These are phyloP conservation scores for Capra hircus DNA, from an alignment of 2,113 vertebrate species.

Conservation along the genomic window DNA sequence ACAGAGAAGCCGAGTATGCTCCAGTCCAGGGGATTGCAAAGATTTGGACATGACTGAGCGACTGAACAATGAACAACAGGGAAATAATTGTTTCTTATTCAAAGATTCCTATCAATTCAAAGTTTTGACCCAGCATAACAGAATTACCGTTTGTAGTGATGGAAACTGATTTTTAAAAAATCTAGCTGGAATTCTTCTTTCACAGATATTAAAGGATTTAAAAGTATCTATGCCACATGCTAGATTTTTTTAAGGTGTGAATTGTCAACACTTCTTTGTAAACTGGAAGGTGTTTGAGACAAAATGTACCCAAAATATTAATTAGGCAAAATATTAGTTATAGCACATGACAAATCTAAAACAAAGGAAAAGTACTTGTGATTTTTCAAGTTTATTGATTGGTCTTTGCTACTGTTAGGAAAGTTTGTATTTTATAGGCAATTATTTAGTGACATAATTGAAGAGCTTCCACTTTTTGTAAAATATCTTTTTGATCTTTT, in stretches of 20 bases:
- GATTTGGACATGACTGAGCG: not conserved
- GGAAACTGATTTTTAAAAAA: not conserved
- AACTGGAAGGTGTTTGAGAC: conserved; percentile 4
- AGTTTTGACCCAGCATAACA: not conserved
- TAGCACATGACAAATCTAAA: not conserved
- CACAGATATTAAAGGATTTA: not conserved
- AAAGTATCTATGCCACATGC: not conserved
- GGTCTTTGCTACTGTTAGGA: not conserved
- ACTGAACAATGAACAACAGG: not conserved
- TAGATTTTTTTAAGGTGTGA: not conserved
- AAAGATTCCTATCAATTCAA: not conserved
- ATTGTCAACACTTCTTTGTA: not conserved
- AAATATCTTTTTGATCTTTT: not conserved
- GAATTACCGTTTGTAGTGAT: not conserved
- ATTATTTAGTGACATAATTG: not conserved
- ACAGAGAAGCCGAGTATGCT: rapidly evolving
- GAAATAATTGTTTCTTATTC: not conserved
- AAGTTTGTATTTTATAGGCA: conserved; percentile 1
- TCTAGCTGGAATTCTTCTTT: not conserved
- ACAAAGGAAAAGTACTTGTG: not conserved
- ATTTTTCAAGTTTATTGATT: conserved; percentile 33
- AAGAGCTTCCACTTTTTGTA: not conserved
- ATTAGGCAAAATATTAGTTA: not conserved
- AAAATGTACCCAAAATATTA: not conserved
- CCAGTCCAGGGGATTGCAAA: not conserved